Percentiles rank a stretch among this genome's conserved stretches.
phyloP scores from a whole-genome alignment of 2,888 invertebrate species.

The Penaeus monodon region DNA sequence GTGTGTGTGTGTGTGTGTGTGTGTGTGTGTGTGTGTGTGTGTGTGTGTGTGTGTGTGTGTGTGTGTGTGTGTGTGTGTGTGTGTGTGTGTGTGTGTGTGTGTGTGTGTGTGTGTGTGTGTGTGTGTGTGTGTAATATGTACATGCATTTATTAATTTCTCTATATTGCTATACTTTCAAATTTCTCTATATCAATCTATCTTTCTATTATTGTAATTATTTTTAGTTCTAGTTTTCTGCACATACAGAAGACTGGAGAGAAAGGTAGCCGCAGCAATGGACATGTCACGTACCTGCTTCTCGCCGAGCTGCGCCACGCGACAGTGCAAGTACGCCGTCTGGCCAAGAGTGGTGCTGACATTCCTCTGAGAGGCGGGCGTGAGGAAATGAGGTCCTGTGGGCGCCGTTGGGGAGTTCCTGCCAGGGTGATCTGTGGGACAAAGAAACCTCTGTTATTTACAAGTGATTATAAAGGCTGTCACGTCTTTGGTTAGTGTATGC shows the following conservation, averaged over 20 bases:
- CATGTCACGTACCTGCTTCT: slow-evolving; percentile 42
- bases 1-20: not conserved
- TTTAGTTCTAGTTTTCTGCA: no score
- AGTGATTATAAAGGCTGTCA: no score
- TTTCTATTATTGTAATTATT: no score
- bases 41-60: not conserved
- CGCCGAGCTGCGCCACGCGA: slow-evolving; percentile 48
- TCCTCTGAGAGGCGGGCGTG: slow-evolving; percentile 43
- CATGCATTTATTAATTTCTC: no score
- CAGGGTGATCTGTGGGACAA: not conserved
- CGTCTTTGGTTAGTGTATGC: no score
- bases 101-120: not conserved
- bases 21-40: not conserved
- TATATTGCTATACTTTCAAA: no score
- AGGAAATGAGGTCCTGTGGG: slow-evolving; percentile 56
- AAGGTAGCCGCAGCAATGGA: no score
- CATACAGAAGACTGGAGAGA: no score
- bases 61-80: not conserved
- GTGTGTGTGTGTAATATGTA: not conserved
- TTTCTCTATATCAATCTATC: no score
- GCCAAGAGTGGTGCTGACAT: slow-evolving; percentile 50
- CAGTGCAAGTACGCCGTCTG: slow-evolving; percentile 64
- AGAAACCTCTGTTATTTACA: no score
- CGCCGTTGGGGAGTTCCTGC: slow-evolving; percentile 19
- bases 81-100: not conserved